These are phyloP conservation scores for Myripristis murdjan DNA, from an alignment of 2,797 vertebrate genomes.

Conservation along the genomic window DNA sequence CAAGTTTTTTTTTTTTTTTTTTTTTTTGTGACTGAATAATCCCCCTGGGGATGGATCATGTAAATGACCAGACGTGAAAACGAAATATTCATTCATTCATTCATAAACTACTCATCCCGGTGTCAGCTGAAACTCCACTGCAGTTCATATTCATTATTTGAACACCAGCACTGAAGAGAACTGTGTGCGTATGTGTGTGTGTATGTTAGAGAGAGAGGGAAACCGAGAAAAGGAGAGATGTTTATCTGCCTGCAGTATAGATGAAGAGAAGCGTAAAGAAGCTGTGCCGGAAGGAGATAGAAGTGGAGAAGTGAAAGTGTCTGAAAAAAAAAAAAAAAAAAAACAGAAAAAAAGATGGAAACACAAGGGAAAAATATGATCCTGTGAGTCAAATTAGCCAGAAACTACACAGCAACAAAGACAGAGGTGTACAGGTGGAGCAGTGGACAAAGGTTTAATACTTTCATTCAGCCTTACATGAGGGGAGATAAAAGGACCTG, in stretches of 20 bases:
- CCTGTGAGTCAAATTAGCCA: slow-evolving; percentile 17
- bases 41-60: no score
- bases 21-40: no score
- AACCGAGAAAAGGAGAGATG: not conserved
- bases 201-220: slow-evolving; percentile 6
- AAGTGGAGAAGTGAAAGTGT: not conserved
- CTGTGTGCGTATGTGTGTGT: no score
- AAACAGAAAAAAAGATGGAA: not conserved
- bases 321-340: not conserved
- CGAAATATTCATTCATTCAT: no score
- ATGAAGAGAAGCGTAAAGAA: slow-evolving; percentile 1
- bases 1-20: no score
- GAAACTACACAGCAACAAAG: slow-evolving; percentile 19
- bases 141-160: slow-evolving; percentile 23
- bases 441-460: slow-evolving; percentile 2
- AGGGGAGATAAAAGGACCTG: slow-evolving; percentile 42
- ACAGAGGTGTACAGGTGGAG: slow-evolving; percentile 14
- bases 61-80: no score
- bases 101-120: no score
- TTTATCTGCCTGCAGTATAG: not conserved
- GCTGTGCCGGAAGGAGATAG: not conserved
- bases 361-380: no score
- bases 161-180: slow-evolving; percentile 5
- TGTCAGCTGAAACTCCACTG: slow-evolving; percentile 27
- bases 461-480: slow-evolving; percentile 31